Evolutionary conservation across 2,113 vertebrate genomes (phyloP).

Genomic region (Dicerorhinus sumatrensis): DNA sequence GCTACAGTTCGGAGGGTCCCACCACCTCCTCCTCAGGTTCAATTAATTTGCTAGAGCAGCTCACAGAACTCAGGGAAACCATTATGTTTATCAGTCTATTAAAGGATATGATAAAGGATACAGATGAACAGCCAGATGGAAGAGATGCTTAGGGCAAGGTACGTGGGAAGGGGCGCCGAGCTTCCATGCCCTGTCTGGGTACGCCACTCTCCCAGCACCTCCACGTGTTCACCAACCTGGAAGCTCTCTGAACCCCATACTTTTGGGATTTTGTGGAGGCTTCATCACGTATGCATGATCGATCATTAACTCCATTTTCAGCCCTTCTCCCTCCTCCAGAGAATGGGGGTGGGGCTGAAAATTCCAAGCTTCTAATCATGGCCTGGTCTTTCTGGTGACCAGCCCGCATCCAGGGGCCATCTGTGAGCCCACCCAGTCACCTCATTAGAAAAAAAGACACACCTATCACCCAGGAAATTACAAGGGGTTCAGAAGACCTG

Average conservation of each 20-base stretch:
- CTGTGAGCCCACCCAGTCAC: not conserved
- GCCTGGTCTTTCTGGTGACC: not conserved
- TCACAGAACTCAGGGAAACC: not conserved
- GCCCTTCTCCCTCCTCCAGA: not conserved
- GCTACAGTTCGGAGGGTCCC: too few species aligned
- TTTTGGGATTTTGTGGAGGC: not conserved
- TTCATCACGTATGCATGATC: not conserved
- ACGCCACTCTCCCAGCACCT: not conserved
- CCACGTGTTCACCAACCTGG: not conserved
- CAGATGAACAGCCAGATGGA: not conserved
- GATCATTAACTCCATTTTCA: not conserved
- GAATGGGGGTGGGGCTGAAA: not conserved
- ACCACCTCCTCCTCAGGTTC: not conserved
- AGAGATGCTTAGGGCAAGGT: not conserved
- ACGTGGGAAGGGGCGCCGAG: not conserved
- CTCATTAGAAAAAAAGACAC: not conserved
- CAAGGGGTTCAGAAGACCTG: not conserved
- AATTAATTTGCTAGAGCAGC: not conserved
- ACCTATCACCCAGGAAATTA: not conserved
- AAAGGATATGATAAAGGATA: not conserved
- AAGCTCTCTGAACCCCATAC: not conserved
- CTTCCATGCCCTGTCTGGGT: not conserved
- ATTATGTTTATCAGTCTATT: not conserved
- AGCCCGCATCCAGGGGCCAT: not conserved
- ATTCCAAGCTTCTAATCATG: not conserved